Base-by-base conservation (phyloP, 2,113 vertebrate genomes). In the Odontophorus gujanensis region DNA sequence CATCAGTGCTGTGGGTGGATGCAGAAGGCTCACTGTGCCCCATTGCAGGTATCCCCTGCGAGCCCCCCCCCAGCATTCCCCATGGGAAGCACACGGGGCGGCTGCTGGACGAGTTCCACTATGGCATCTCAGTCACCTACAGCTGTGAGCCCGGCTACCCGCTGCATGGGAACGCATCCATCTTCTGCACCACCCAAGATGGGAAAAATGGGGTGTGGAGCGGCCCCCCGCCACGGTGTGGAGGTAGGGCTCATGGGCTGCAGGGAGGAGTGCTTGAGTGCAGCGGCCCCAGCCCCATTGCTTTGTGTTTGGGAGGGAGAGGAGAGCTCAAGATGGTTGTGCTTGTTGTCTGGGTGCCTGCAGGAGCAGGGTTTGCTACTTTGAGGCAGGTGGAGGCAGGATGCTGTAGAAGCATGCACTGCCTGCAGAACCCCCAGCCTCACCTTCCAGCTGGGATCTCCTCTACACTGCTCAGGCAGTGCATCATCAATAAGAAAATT, bases 121-220 rank as follows among this genome's bases (percentile, higher is more conserved):
- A 85, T 6, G 97, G 96, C 67, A 93, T 42, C 1, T 40, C 95
- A 2, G 75, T 97, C 6, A 97, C 63, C 1, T 97, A 97, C 92
- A 85, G 5, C 7, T 98, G 96, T 34, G 2, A 38, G 0, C 10
- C 17, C 1, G 97, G 96, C 36, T 85, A 90, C 61, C 93, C 95
- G 0, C 95, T 97, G 8, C 66, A 92, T 3, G 97, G 96, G 53
- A 58, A 97, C 42, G 40, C 78, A 47, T 96, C 93, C 85, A 87
- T 97, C 78, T 36, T 95, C 87, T 97, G 97, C 55, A 98, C 96
- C 87, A 97, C 89, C 55, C 45, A 5, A 8, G 97, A 97, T 1
- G 95, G 96, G 36, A 1, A 2, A 7, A 92, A 84, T 28, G 97
- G 97, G 17, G 82, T 84, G 25, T 98, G 97, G 97, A 98, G 95